These are phyloP conservation scores for Diarsia brunnea DNA, from an alignment of 2,888 invertebrate genomes.

Conservation along the genomic window DNA sequence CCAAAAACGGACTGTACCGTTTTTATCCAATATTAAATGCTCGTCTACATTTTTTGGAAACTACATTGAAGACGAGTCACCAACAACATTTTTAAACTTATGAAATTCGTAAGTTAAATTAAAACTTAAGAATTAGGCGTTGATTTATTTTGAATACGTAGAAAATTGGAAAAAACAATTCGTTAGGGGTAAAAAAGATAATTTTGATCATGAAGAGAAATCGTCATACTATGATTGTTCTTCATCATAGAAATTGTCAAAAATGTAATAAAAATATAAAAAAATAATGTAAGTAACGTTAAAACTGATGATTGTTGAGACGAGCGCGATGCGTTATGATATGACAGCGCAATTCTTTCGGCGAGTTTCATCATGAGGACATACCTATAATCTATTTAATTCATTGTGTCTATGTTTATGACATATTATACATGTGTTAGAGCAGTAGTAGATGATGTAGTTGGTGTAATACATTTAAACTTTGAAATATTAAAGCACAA, in stretches of 20 bases:
- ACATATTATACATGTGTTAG: slow-evolving; percentile 72
- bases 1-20: slow-evolving; percentile 64
- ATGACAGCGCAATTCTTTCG: slow-evolving; percentile 56
- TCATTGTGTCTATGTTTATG: slow-evolving; percentile 68
- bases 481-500: slow-evolving; percentile 65
- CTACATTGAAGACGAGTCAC: slow-evolving; percentile 59
- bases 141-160: slow-evolving; percentile 74
- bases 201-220: slow-evolving; percentile 58
- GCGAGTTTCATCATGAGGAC: slow-evolving; percentile 67
- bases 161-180: slow-evolving; percentile 70
- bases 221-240: slow-evolving; percentile 17
- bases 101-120: slow-evolving; percentile 74
- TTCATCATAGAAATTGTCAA: slow-evolving; percentile 14
- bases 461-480: slow-evolving; percentile 70
- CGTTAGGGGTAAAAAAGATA: slow-evolving; percentile 68
- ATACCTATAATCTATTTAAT: slow-evolving; percentile 70
- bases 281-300: slow-evolving; percentile 57
- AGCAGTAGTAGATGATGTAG: slow-evolving; percentile 73
- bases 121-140: slow-evolving; percentile 71
- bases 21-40: slow-evolving; percentile 62
- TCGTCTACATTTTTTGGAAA: slow-evolving; percentile 68
- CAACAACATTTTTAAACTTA: slow-evolving; percentile 71
- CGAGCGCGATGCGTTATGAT: slow-evolving; percentile 39
- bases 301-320: slow-evolving; percentile 57
- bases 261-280: slow-evolving; percentile 56